Evolutionary conservation across 2,888 invertebrate genomes (phyloP).

Genomic region (Nomada lathburiana): DNA sequence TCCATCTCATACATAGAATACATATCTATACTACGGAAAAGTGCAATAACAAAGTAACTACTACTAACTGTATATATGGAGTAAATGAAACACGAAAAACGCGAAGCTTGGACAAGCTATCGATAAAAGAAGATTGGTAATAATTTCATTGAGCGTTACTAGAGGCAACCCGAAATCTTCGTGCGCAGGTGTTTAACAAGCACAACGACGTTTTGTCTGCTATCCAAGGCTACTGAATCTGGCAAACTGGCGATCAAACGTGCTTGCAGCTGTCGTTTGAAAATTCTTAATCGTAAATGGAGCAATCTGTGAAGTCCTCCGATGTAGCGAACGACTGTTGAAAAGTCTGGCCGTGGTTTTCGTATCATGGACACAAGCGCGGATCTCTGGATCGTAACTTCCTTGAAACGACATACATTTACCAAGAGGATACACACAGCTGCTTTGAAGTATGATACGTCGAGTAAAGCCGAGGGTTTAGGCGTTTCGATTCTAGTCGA

Average conservation of each 20-base stretch:
- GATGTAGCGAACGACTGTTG: neutral
- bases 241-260: conserved; percentile 11
- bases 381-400: neutral
- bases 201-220: neutral
- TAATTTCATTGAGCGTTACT: neutral
- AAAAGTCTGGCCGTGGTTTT: conserved; percentile 8
- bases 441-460: conserved; percentile 11
- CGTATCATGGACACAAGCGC: neutral
- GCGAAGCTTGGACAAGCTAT: no score
- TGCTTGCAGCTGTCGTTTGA: conserved; percentile 16
- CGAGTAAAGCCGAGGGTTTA: neutral
- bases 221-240: conserved; percentile 17
- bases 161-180: neutral
- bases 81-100: no score
- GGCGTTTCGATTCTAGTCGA: no score
- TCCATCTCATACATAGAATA: no score
- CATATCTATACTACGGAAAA: no score
- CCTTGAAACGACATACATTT: conserved; percentile 11
- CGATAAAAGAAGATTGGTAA: neutral
- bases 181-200: neutral
- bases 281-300: conserved; percentile 3
- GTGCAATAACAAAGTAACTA: no score
- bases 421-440: conserved; percentile 28
- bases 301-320: neutral
- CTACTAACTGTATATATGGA: no score